Evolutionary conservation across 2,797 vertebrate species (phyloP).

Genomic region (Austrolebias charrua): DNA sequence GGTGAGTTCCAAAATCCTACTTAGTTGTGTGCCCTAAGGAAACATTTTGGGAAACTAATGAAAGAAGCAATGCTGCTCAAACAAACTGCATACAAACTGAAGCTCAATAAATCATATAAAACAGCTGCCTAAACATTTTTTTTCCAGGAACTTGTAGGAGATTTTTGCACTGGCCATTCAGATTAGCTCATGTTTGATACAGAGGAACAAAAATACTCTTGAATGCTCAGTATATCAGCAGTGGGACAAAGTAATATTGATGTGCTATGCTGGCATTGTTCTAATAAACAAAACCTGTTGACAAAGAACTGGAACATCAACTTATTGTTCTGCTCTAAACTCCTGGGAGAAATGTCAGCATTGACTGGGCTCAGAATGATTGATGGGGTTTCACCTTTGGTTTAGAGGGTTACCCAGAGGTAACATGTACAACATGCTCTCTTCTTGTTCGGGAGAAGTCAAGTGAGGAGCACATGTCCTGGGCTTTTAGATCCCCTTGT

Average conservation of each 20-base stretch:
- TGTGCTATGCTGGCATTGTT: conserved; percentile 13
- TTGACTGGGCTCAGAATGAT: conserved; percentile 64
- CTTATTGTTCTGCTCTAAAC: conserved; percentile 60
- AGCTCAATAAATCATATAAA: conserved; percentile 2
- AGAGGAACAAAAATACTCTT: not conserved
- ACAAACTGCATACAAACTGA: not conserved
- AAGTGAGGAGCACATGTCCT: conserved; percentile 39
- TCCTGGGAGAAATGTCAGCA: conserved; percentile 54
- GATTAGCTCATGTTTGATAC: not conserved
- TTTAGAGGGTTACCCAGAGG: conserved; percentile 57
- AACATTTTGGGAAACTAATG: conserved; percentile 18
- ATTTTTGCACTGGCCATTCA: conserved; percentile 1
- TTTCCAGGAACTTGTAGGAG: not conserved
- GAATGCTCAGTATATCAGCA: conserved; percentile 1
- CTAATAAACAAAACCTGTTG: conserved; percentile 54
- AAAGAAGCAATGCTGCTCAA: conserved; percentile 32
- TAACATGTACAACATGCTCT: conserved; percentile 61
- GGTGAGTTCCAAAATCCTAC: conserved; percentile 30
- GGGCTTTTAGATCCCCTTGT: conserved; percentile 35
- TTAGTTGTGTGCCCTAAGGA: conserved; percentile 20
- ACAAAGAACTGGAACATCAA: conserved; percentile 45
- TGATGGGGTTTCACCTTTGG: conserved; percentile 68
- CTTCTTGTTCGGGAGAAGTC: conserved; percentile 52
- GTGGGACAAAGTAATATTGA: not conserved
- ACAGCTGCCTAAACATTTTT: not conserved